Evolutionary conservation across 2,797 vertebrate species (phyloP).

Genomic region (Gambusia yucatana): DNA sequence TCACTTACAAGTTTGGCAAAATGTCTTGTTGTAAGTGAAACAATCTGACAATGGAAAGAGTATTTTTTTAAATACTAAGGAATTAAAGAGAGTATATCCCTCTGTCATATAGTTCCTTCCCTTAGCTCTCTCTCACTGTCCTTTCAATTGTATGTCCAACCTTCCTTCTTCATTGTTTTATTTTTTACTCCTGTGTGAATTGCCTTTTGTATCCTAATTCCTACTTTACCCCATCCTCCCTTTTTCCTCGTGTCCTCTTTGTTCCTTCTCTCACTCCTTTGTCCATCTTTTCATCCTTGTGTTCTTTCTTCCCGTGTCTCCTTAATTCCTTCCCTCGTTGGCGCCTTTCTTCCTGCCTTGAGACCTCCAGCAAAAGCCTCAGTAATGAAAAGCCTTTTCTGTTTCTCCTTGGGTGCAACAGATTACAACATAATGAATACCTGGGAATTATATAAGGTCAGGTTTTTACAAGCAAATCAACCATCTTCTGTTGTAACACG

Average conservation of each 20-base stretch:
- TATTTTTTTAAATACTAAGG: too few relatives aligned
- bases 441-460: background rate
- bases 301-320: background rate
- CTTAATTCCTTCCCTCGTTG: background rate
- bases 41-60: too few relatives aligned
- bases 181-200: background rate
- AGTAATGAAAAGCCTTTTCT: background rate
- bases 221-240: background rate
- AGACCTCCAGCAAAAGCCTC: background rate
- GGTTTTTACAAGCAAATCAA: background rate
- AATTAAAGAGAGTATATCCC: too few relatives aligned
- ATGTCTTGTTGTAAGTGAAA: too few relatives aligned
- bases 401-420: background rate
- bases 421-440: background rate
- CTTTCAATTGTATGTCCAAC: background rate
- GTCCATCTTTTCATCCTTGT: background rate
- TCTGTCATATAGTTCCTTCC: background rate
- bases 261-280: background rate
- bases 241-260: background rate
- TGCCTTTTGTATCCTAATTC: background rate
- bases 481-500: background rate
- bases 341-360: background rate
- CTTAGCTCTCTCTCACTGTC: background rate
- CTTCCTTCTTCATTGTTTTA: background rate
- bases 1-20: too few relatives aligned